These are phyloP conservation scores for Epinephelus coioides DNA, from an alignment of 2,797 vertebrate genomes.

Conservation along the genomic window DNA sequence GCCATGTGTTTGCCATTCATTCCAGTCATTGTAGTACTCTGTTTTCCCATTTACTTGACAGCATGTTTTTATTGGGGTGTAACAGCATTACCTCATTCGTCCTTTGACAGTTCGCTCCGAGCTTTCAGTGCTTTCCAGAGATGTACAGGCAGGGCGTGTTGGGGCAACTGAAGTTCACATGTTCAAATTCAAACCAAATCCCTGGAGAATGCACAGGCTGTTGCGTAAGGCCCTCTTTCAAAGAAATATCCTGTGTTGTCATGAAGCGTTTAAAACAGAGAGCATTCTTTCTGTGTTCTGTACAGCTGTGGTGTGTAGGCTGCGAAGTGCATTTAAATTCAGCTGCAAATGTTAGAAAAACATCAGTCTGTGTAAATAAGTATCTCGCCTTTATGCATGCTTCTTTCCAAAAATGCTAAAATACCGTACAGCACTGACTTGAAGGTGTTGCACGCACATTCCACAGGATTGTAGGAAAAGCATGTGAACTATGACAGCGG, in stretches of 20 bases:
- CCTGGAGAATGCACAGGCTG: slow-evolving; percentile 43
- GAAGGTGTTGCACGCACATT: slow-evolving; percentile 32
- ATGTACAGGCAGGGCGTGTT: slow-evolving; percentile 74
- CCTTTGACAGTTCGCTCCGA: slow-evolving; percentile 68
- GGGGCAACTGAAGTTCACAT: slow-evolving; percentile 75
- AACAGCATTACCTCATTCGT: slow-evolving; percentile 81
- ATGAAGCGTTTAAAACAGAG: slow-evolving; percentile 36
- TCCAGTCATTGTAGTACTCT: slow-evolving; percentile 43
- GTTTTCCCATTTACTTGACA: slow-evolving; percentile 54
- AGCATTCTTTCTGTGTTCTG: slow-evolving; percentile 9
- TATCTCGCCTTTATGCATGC: slow-evolving; percentile 10
- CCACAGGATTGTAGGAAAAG: slow-evolving; percentile 43
- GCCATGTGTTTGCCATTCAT: slow-evolving; percentile 60
- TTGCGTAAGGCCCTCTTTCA: slow-evolving; percentile 68
- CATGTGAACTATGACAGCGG: slow-evolving; percentile 62
- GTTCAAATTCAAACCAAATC: slow-evolving; percentile 67
- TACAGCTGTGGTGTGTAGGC: slow-evolving; percentile 1
- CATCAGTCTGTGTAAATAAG: neutral
- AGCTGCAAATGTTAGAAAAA: slow-evolving; percentile 4
- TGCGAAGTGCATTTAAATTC: neutral
- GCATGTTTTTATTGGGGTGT: slow-evolving; percentile 78
- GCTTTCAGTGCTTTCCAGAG: slow-evolving; percentile 68
- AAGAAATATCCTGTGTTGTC: slow-evolving; percentile 52
- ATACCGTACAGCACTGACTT: neutral
- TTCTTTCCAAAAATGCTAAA: slow-evolving; percentile 18